Evolutionary conservation across 2,113 vertebrate species (phyloP).

Genomic region (Siphamia tubifer): DNA sequence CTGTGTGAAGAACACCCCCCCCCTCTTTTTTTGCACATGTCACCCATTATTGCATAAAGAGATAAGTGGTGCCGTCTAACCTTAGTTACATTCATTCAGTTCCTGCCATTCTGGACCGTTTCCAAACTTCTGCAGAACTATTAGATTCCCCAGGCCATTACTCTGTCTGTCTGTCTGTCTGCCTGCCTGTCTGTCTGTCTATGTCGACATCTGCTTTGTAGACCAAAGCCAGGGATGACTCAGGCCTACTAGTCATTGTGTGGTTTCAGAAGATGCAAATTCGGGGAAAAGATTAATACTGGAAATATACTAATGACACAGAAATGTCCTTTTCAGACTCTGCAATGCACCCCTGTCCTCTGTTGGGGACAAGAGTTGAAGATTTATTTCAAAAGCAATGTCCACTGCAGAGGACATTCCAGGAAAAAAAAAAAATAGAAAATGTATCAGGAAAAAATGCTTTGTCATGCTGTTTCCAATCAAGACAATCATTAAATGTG

Average conservation of each 20-base stretch:
- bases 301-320: neutral
- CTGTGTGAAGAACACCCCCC: neutral
- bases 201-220: no score
- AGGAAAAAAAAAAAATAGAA: no score
- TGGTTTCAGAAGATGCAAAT: no score
- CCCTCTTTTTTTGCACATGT: conserved; percentile 39
- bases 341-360: no score
- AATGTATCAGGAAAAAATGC: no score
- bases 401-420: no score
- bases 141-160: conserved; percentile 55
- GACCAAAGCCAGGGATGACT: neutral
- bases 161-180: conserved; percentile 27
- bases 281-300: no score
- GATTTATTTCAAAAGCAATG: no score
- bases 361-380: no score
- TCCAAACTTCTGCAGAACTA: conserved; percentile 64
- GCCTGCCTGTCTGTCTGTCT: conserved; percentile 16
- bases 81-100: conserved; percentile 46
- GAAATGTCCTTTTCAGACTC: no score
- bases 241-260: neutral
- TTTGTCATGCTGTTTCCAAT: no score
- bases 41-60: conserved; percentile 37
- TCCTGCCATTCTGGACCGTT: conserved; percentile 47
- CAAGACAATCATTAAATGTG: no score
- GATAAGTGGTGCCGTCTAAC: conserved; percentile 43